phyloP scores from a whole-genome alignment of 2,113 vertebrate species.

The Leptocoma aspasia region DNA sequence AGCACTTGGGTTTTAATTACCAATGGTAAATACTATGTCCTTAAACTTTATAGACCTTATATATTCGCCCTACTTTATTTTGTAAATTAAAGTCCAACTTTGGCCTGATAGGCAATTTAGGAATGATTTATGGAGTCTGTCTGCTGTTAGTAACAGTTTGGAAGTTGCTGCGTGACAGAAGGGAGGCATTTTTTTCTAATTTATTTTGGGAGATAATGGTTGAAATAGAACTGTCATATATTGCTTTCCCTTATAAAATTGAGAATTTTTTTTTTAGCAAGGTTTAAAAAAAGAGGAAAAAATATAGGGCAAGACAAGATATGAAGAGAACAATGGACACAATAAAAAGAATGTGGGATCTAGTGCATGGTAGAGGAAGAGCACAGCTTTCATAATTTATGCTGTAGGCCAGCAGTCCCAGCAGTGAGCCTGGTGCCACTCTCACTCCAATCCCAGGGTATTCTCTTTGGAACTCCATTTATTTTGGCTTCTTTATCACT shows the following conservation, averaged over 20 bases:
- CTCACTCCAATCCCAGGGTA: not conserved
- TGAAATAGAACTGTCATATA: not conserved
- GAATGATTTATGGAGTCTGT: constrained; percentile 65
- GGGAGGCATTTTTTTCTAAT: not conserved
- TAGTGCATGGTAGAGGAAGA: not conserved
- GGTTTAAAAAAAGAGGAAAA: not conserved
- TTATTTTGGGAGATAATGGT: not conserved
- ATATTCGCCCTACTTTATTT: constrained; percentile 51
- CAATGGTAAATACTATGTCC: constrained; percentile 4
- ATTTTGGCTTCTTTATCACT: not conserved
- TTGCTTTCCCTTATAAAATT: not conserved
- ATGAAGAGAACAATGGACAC: not conserved
- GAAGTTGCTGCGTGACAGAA: constrained; percentile 34
- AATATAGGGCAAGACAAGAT: not conserved
- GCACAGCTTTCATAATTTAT: not conserved
- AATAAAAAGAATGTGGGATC: not conserved
- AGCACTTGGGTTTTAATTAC: constrained; percentile 43
- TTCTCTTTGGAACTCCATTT: not conserved
- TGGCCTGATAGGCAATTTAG: constrained; percentile 66
- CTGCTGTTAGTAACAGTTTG: constrained; percentile 25
- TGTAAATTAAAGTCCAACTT: constrained; percentile 34
- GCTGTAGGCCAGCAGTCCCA: not conserved
- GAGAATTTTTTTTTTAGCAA: not conserved
- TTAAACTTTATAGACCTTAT: constrained; percentile 53
- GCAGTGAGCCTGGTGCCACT: not conserved